Evolutionary conservation across 2,113 vertebrate species (phyloP).

Genomic region (Bubo blakistoni): DNA sequence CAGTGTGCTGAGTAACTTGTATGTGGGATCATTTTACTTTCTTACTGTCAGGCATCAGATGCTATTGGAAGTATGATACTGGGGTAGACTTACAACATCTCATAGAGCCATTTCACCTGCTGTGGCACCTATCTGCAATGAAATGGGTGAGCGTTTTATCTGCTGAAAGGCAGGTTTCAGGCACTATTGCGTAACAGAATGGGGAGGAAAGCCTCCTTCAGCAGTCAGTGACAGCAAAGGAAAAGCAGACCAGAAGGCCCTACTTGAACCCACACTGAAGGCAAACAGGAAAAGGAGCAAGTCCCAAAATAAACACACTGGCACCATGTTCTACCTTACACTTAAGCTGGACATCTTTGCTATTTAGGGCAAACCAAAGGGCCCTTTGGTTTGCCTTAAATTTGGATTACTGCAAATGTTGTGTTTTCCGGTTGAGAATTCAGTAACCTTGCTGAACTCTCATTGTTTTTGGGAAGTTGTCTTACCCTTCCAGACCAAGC

Average conservation of each 20-base stretch:
- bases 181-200: neutral
- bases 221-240: neutral
- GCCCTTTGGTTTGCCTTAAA: no score
- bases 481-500: conserved; percentile 65
- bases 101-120: neutral
- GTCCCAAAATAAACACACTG: neutral
- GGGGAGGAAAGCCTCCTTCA: neutral
- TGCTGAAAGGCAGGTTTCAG: neutral
- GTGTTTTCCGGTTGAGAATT: neutral
- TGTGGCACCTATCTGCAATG: neutral
- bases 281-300: neutral
- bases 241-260: neutral
- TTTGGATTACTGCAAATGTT: neutral
- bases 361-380: neutral
- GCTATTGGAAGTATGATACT: neutral
- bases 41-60: neutral
- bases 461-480: conserved; percentile 48
- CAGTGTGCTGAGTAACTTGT: neutral
- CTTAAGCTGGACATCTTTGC: neutral
- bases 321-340: neutral
- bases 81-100: neutral
- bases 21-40: neutral
- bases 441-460: neutral
- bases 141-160: neutral
- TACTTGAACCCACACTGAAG: neutral